Base-by-base conservation (phyloP, 2,113 vertebrate genomes). In the Limnothrissa miodon region DNA sequence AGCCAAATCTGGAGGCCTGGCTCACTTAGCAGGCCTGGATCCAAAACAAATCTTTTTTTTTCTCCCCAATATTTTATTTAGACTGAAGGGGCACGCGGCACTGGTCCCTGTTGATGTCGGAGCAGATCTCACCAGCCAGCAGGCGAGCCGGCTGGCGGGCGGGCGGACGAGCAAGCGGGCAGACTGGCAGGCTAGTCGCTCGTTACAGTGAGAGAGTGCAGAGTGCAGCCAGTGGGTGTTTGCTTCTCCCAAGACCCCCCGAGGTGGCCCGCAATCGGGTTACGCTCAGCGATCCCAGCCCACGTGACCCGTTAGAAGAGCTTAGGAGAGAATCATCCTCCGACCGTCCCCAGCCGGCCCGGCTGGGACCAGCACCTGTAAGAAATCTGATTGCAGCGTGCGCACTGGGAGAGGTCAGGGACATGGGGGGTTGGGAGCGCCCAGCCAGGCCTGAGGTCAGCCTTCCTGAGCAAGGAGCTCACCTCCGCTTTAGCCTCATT, bases 211-310 rank as follows among this genome's bases (percentile, higher is more conserved):
- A 74, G 33, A 17, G 66, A 74, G 15, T 36, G 25, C 66, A 36
- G 33, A 33, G 29, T 33, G 11, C 33, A 39, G 66, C 13, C 29
- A 74, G 66, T 23, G 51, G 5, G 51, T 74, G 29, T 74, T 13
- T 74, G 66, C 66, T 74, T 33, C 66, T 74, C 33, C 66, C 33
- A 29, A 74, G 66, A 74, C 66, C 66, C 66, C 25, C 66, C 29
- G 29, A 74, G 66, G 66, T 36, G 66, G 66, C 66, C 66, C 36
- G 11, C 66, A 74, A 74, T 74, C 66, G 66, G 66, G 66, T 74
- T 74, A 74, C 66, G 66, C 66, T 74, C 29, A 15, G 33, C 33
- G 66, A 74, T 74, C 66, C 1, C 29, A 10, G 33, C 10, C 66
- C 66, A 74, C 66, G 66, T 74, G 66, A 74, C 66, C 62, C 0